phyloP scores from a whole-genome alignment of 2,888 invertebrate species.

The Nasonovia ribisnigri region DNA sequence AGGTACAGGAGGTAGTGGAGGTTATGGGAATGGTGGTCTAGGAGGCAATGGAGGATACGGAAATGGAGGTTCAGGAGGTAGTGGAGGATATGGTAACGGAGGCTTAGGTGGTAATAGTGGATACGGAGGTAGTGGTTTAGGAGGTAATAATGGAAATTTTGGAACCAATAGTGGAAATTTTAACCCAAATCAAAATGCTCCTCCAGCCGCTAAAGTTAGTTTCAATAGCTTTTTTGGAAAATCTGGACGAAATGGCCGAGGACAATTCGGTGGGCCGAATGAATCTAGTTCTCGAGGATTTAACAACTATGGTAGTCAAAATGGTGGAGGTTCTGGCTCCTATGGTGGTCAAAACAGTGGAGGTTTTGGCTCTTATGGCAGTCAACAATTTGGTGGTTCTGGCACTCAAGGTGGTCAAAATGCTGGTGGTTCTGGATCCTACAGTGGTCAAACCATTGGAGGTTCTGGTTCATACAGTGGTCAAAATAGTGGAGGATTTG shows the following conservation, averaged over 20 bases:
- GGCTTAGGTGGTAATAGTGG: neutral
- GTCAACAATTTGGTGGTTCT: neutral
- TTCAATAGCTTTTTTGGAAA: slow-evolving; percentile 58
- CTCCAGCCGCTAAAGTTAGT: slow-evolving; percentile 66
- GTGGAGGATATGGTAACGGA: neutral
- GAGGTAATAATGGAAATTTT: slow-evolving; percentile 17
- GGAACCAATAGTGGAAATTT: slow-evolving; percentile 48
- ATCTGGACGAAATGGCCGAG: slow-evolving; percentile 37
- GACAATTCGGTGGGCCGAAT: slow-evolving; percentile 43
- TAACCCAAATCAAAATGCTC: slow-evolving; percentile 65
- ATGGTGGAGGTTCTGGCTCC: neutral
- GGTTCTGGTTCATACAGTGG: neutral
- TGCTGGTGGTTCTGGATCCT: slow-evolving; percentile 7
- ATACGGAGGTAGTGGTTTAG: slow-evolving; percentile 1
- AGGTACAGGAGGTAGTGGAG: neutral
- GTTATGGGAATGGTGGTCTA: neutral
- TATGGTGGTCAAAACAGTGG: slow-evolving; percentile 16
- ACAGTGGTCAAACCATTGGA: neutral
- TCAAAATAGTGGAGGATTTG: slow-evolving; percentile 16
- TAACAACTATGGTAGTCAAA: slow-evolving; percentile 8
- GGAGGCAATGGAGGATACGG: neutral
- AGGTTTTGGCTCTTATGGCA: neutral
- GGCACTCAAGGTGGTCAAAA: neutral
- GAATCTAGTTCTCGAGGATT: slow-evolving; percentile 39
- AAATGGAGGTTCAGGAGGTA: neutral